Evolutionary conservation across 1,140 invertebrate genomes (phyloP), one percentile per base, ranked within the genome.

Genomic region (Babylonia areolata): DNA sequence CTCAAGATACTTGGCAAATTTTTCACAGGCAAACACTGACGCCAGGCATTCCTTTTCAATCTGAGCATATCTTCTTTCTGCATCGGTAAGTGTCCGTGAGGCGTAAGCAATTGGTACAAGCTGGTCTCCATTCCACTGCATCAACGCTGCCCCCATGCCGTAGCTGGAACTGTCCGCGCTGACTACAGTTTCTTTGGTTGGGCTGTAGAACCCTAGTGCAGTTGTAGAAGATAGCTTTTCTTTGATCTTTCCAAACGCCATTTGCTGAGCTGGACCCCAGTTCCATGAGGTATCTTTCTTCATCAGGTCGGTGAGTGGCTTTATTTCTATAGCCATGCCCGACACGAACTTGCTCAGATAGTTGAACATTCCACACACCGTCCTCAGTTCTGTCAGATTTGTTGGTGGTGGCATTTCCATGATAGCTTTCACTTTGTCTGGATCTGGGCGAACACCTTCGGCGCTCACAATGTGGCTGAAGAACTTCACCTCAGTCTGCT

Each of bases 391-490:
- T 40, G 46, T 39, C 23, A 82, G 46, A 54, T 85, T 85, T 37
- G 35, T 93, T 12, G 94, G 94, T 73, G 20, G 31, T 28, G 88
- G 87, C 69, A 94, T 90, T 12, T 92, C 84, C 17, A 64, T 54
- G 51, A 89, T 88, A 0, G 85, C 87, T 40, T 87, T 69, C 0
- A 88, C 58, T 88, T 95, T 95, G 6, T 91, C 90, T 75, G 90
- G 91, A 64, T 94, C 92, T n/a, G n/a, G n/a, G n/a, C n/a, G n/a
- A n/a, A n/a, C n/a, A n/a, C n/a, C n/a, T n/a, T n/a, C n/a, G n/a
- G n/a, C n/a, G n/a, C n/a, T n/a, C n/a, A n/a, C n/a, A n/a, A n/a
- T n/a, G n/a, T n/a, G n/a, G n/a, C n/a, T n/a, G n/a, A n/a, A n/a
- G n/a, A n/a, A n/a, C n/a, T n/a, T n/a, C n/a, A n/a, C n/a, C n/a